phyloP scores from a whole-genome alignment of 2,113 vertebrate genomes.

The Pygoscelis antarcticus region DNA sequence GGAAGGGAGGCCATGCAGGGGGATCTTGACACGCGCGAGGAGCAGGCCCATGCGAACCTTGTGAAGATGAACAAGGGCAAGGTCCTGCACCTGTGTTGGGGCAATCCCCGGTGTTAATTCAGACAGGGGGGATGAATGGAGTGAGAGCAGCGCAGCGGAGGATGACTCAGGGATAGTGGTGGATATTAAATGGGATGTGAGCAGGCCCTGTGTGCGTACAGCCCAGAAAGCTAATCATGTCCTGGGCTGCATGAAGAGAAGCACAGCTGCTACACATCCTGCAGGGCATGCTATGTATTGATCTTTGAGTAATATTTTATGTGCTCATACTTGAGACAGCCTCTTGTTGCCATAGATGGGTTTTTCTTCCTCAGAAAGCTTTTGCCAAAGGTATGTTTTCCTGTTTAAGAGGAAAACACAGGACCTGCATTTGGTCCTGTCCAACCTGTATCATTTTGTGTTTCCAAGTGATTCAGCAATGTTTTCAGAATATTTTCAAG shows the following conservation, averaged over 20 bases:
- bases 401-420: no score
- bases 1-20: no score
- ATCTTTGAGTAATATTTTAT: neutral
- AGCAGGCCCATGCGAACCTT: rapidly evolving
- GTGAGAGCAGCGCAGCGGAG: neutral
- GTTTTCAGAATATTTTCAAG: neutral
- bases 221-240: neutral
- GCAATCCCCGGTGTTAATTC: neutral
- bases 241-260: neutral
- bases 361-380: neutral
- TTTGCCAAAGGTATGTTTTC: neutral
- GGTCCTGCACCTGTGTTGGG: no score
- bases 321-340: neutral
- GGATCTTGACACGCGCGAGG: rapidly evolving
- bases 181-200: no score
- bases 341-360: neutral
- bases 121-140: rapidly evolving
- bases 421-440: no score
- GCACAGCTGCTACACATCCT: no score
- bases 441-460: neutral
- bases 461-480: neutral
- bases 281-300: neutral
- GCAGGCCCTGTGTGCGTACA: neutral
- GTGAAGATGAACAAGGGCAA: neutral
- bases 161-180: rapidly evolving